Evolutionary conservation across 2,888 invertebrate genomes (phyloP).

Genomic region (Cheilosia soror): DNA sequence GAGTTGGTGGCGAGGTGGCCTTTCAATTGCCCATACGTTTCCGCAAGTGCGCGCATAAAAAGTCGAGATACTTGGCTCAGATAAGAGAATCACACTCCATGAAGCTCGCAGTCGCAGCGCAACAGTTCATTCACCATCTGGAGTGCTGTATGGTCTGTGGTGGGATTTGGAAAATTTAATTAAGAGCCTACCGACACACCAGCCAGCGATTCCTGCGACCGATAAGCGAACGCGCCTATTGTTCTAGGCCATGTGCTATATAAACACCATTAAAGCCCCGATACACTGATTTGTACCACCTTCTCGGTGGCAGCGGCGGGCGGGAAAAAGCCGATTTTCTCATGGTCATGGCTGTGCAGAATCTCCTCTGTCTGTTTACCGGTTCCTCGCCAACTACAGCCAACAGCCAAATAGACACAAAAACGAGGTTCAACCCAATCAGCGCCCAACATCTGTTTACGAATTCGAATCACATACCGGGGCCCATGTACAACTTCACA

Average conservation of each 20-base stretch:
- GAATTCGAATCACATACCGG: constrained; percentile 77
- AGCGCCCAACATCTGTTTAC: constrained; percentile 77
- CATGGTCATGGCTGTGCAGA: constrained; percentile 64
- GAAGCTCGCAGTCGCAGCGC: constrained; percentile 50
- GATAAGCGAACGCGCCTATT: constrained; percentile 62
- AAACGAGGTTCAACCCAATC: constrained; percentile 74
- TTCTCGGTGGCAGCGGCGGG: background rate
- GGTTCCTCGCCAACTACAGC: background rate
- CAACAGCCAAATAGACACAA: constrained; percentile 21
- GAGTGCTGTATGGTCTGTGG: constrained; percentile 31
- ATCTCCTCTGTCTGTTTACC: background rate
- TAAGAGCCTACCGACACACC: constrained; percentile 57
- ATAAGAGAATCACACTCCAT: constrained; percentile 73
- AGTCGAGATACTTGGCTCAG: constrained; percentile 46
- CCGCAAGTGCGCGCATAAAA: constrained; percentile 72
- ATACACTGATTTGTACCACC: constrained; percentile 27
- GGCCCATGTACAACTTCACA: constrained; percentile 77
- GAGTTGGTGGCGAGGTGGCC: constrained; percentile 52
- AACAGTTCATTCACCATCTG: constrained; percentile 73
- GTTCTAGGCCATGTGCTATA: constrained; percentile 69
- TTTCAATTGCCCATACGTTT: constrained; percentile 73
- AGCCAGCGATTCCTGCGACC: constrained; percentile 32
- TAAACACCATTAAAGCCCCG: constrained; percentile 40
- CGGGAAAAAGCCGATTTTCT: constrained; percentile 40
- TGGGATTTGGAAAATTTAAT: constrained; percentile 70